These are phyloP conservation scores for Alentia gelatinosa DNA, from an alignment of 2,888 invertebrate species.

Conservation along the genomic window DNA sequence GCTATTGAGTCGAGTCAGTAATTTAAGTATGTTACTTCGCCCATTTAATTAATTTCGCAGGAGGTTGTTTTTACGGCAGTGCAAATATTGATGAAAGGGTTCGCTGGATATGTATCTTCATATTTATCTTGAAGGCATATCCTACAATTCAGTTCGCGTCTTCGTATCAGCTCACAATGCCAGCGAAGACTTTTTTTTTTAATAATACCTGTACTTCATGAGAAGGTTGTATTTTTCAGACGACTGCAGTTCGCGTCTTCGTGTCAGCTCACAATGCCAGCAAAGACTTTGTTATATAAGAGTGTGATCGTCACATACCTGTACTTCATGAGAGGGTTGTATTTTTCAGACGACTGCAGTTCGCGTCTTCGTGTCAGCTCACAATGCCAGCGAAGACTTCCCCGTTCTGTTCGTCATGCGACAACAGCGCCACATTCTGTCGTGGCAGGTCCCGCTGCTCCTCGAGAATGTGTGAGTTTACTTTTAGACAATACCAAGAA, in stretches of 20 bases:
- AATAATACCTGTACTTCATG: too few relatives aligned
- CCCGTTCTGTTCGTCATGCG: conserved; percentile 88
- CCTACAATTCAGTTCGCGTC: conserved; percentile 77
- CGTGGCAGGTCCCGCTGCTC: conserved; percentile 89
- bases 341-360: conserved; percentile 73
- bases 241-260: conserved; percentile 74
- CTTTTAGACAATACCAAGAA: too few relatives aligned
- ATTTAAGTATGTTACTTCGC: too few relatives aligned
- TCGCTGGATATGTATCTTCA: too few relatives aligned
- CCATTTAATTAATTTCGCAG: too few relatives aligned
- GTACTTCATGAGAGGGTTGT: too few relatives aligned
- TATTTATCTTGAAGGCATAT: too few relatives aligned
- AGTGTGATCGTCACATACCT: too few relatives aligned
- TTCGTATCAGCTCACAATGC: conserved; percentile 81
- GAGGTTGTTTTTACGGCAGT: too few relatives aligned
- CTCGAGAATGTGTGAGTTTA: conserved; percentile 82
- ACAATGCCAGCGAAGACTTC: conserved; percentile 83
- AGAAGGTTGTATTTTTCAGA: conserved; percentile 65
- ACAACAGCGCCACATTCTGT: conserved; percentile 88
- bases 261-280: conserved; percentile 82
- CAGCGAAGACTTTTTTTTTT: conserved; percentile 82
- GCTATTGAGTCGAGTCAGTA: too few relatives aligned
- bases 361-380: conserved; percentile 74
- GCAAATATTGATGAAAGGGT: too few relatives aligned
- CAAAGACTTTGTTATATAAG: too few relatives aligned